Conservation (phyloP, 2,113 vertebrate genomes). For the Cyanoramphus novaezelandiae region DNA sequence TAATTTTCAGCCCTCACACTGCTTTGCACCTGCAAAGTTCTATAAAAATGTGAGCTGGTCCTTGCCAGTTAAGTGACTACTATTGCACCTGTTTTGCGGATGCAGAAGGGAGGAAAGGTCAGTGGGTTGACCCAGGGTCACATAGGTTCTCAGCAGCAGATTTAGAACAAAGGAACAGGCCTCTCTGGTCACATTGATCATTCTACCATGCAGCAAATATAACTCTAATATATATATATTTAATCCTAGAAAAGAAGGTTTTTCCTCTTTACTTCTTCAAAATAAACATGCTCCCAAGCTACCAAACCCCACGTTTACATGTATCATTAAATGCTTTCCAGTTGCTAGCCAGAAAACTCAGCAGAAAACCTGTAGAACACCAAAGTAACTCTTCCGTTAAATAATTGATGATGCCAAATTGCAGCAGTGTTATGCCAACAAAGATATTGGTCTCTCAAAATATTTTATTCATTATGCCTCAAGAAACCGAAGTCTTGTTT, state of each 20-base stretch:
- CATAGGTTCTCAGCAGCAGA: not conserved
- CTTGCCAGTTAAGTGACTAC: not conserved
- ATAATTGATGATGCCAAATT: slow-evolving; percentile 66
- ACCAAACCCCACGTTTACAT: not conserved
- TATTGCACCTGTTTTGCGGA: not conserved
- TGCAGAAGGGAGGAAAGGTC: not conserved
- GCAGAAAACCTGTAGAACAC: slow-evolving; percentile 51
- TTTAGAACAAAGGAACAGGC: not conserved
- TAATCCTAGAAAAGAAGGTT: not conserved
- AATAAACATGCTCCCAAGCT: slow-evolving; percentile 17
- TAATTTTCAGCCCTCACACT: not conserved
- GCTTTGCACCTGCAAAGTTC: not conserved
- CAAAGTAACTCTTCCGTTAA: slow-evolving; percentile 44
- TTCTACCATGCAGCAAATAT: not conserved
- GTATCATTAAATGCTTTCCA: slow-evolving; percentile 47
- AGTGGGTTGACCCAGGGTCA: not conserved
- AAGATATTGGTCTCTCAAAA: slow-evolving; percentile 47
- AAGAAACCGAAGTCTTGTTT: slow-evolving; percentile 39
- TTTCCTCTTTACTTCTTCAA: not conserved
- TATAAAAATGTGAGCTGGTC: not conserved
- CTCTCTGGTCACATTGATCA: not conserved
- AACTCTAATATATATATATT: not conserved
- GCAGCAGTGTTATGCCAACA: slow-evolving; percentile 51
- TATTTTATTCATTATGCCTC: slow-evolving; percentile 65
- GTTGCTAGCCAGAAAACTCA: slow-evolving; percentile 40